Evolutionary conservation across 2,888 invertebrate species (phyloP).

Genomic region (Athripsodes cinereus): DNA sequence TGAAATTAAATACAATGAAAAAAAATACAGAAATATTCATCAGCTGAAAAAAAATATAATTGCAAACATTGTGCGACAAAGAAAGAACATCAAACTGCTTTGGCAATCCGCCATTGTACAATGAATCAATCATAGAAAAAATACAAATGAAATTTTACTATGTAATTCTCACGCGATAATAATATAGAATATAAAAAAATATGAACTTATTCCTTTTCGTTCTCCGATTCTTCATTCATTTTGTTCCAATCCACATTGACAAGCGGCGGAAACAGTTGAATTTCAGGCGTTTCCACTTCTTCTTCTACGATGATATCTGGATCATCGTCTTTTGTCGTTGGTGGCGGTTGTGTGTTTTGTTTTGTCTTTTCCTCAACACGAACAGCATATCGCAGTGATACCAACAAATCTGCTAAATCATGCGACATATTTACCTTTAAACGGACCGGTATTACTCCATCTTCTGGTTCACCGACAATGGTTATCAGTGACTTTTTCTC

Average conservation of each 20-base stretch:
- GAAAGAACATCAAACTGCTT: no score
- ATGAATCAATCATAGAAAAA: no score
- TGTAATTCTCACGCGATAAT: no score
- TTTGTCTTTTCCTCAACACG: constrained; percentile 17
- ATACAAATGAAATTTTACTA: no score
- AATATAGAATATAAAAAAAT: no score
- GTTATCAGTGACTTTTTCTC: constrained; percentile 51
- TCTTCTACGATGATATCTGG: constrained; percentile 40
- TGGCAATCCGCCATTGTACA: no score
- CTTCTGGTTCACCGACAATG: constrained; percentile 36
- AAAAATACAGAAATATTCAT: no score
- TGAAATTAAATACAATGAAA: no score
- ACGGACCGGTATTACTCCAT: constrained; percentile 37
- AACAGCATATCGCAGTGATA: constrained; percentile 28
- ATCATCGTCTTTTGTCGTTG: constrained; percentile 29
- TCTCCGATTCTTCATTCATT: neutral
- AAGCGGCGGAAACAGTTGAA: neutral
- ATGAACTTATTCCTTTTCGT: neutral
- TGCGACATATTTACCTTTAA: constrained; percentile 38
- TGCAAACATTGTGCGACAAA: no score
- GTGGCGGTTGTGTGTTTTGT: constrained; percentile 11
- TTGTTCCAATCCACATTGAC: neutral
- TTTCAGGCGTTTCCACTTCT: constrained; percentile 28
- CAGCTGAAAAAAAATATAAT: no score
- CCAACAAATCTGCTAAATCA: constrained; percentile 45